Evolutionary conservation across 2,113 vertebrate species (phyloP).

Genomic region (Mionectes macconnelli): DNA sequence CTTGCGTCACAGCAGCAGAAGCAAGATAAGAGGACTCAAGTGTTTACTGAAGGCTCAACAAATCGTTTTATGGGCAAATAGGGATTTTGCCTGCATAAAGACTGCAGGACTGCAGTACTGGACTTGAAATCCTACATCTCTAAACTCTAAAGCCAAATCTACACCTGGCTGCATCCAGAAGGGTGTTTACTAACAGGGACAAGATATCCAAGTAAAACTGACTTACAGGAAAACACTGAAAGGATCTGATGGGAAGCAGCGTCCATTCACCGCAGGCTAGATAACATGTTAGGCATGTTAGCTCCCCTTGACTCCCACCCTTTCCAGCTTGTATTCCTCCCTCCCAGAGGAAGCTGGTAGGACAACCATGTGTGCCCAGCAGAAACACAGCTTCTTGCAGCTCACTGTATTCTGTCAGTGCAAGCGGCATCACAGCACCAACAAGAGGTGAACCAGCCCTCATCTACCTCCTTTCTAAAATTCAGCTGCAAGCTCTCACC

Average conservation of each 20-base stretch:
- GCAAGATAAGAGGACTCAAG: not conserved
- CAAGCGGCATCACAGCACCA: not conserved
- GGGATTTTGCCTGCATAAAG: not conserved
- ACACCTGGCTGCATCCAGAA: not conserved
- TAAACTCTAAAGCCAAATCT: not conserved
- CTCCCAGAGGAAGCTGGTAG: not conserved
- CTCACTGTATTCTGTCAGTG: not conserved
- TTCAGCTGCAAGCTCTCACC: constrained; percentile 3
- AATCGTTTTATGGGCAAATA: not conserved
- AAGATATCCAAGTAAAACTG: not conserved
- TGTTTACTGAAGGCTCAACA: not conserved
- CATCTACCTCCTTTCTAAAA: not conserved
- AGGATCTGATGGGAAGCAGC: not conserved
- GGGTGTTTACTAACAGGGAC: not conserved
- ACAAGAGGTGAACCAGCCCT: not conserved
- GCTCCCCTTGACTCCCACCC: not conserved
- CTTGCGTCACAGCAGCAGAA: rapidly evolving
- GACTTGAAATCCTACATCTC: not conserved
- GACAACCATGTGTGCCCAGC: rapidly evolving
- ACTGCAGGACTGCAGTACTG: not conserved
- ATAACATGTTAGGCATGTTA: not conserved
- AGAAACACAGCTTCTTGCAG: not conserved
- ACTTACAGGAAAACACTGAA: not conserved
- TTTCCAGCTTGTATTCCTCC: not conserved
- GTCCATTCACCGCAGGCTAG: not conserved